Percentiles rank a stretch among this genome's conserved stretches.
These are phyloP conservation scores for Whitmania pigra DNA, from an alignment of 1,140 invertebrate species.

Conservation along the genomic window DNA sequence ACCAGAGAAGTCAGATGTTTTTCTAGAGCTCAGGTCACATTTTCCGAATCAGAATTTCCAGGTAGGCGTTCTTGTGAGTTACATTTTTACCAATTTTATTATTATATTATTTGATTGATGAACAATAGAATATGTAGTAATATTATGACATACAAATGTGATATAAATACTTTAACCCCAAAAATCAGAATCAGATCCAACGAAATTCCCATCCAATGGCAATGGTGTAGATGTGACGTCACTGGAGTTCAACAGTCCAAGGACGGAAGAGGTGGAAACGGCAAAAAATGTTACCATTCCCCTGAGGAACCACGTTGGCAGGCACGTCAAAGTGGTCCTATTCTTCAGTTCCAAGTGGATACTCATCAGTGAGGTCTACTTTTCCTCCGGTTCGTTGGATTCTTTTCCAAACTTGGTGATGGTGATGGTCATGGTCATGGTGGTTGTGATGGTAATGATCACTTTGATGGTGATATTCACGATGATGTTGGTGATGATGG, in stretches of 20 bases:
- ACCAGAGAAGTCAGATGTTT: constrained; percentile 54
- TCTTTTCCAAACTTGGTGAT: constrained; percentile 7
- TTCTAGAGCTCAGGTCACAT: constrained; percentile 54
- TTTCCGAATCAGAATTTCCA: constrained; percentile 59
- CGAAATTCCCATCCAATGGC: too few species aligned
- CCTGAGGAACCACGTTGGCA: constrained; percentile 67
- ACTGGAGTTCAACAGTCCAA: constrained; percentile 56
- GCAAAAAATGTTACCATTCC: constrained; percentile 70
- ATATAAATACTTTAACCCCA: too few species aligned
- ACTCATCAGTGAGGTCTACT: constrained; percentile 66
- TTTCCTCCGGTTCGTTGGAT: constrained; percentile 34
- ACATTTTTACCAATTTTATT: too few species aligned
- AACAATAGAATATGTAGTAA: too few species aligned
- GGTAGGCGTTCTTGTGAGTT: too few species aligned
- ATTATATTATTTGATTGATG: too few species aligned
- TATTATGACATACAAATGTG: too few species aligned
- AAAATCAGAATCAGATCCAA: too few species aligned
- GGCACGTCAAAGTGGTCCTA: constrained; percentile 65
- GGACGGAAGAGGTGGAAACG: constrained; percentile 66
- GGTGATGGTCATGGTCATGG: not conserved
- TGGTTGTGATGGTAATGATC: too few species aligned
- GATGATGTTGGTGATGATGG: too few species aligned
- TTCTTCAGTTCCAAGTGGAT: constrained; percentile 74
- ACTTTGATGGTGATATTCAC: too few species aligned
- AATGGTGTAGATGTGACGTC: constrained; percentile 41